phyloP scores from a whole-genome alignment of 2,113 vertebrate genomes.

The Toxotes jaculatrix region DNA sequence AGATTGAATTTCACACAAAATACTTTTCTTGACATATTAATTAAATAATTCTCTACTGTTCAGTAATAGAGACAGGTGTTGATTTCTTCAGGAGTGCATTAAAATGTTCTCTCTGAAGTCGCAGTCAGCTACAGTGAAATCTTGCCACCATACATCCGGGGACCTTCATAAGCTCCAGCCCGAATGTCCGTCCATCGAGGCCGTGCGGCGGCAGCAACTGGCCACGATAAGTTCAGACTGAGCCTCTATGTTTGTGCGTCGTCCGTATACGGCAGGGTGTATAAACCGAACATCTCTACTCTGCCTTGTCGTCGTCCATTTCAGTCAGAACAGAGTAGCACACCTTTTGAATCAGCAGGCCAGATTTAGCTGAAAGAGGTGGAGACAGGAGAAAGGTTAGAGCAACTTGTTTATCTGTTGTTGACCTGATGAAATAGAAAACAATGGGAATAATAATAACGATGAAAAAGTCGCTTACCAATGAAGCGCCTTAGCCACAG shows the following conservation, averaged over 20 bases:
- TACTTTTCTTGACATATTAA: constrained; percentile 6
- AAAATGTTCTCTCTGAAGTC: constrained; percentile 38
- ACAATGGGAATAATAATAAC: no score
- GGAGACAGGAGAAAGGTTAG: constrained; percentile 1
- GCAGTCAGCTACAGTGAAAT: neutral
- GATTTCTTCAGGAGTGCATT: constrained; percentile 35
- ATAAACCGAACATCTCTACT: constrained; percentile 57
- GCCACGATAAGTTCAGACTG: constrained; percentile 18
- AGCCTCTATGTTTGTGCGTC: constrained; percentile 13
- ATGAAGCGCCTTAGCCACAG: constrained; percentile 80
- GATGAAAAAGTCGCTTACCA: constrained; percentile 77
- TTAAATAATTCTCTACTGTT: constrained; percentile 52
- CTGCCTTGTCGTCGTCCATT: constrained; percentile 84
- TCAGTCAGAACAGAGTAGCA: constrained; percentile 90
- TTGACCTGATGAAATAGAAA: no score
- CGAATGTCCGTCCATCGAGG: neutral
- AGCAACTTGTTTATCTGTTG: no score
- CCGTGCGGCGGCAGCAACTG: neutral
- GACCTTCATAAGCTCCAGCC: constrained; percentile 6
- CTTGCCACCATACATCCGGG: constrained; percentile 4
- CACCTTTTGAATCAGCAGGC: constrained; percentile 86
- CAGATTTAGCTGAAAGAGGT: constrained; percentile 76
- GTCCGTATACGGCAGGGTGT: constrained; percentile 4
- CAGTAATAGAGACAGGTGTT: constrained; percentile 16
- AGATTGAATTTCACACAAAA: constrained; percentile 24